These are phyloP conservation scores for Adelges cooleyi DNA, from an alignment of 1,140 invertebrate genomes.

Conservation along the genomic window DNA sequence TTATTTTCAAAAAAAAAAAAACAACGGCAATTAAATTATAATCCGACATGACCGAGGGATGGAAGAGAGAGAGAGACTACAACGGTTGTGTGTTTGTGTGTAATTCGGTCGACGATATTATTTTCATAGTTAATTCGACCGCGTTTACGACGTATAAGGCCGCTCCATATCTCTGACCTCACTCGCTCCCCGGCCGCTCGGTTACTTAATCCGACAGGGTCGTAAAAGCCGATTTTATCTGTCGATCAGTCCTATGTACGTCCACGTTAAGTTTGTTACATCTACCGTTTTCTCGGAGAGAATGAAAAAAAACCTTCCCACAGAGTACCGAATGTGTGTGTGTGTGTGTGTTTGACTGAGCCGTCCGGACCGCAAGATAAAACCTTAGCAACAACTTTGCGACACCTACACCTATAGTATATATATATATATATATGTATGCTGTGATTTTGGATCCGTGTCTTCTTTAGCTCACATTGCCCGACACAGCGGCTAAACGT, in stretches of 20 bases:
- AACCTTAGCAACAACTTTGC: too few relatives aligned
- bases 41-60: too few relatives aligned
- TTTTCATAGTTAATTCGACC: neutral
- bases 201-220: conserved; percentile 1
- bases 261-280: neutral
- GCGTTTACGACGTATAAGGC: neutral
- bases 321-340: too few relatives aligned
- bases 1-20: too few relatives aligned
- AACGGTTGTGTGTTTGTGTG: neutral
- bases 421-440: too few relatives aligned
- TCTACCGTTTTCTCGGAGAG: neutral
- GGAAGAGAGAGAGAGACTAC: neutral
- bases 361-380: neutral
- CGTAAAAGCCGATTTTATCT: conserved; percentile 10
- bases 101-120: neutral
- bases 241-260: neutral
- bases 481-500: too few relatives aligned
- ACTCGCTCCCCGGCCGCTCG: neutral
- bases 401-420: too few relatives aligned
- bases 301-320: neutral
- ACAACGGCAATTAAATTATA: too few relatives aligned
- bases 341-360: neutral
- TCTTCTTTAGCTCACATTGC: too few relatives aligned
- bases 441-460: too few relatives aligned
- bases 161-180: neutral